Percentiles rank a stretch among this genome's conserved stretches.
These are phyloP conservation scores for Sturnira hondurensis DNA, from an alignment of 2,113 vertebrate genomes.

Conservation along the genomic window DNA sequence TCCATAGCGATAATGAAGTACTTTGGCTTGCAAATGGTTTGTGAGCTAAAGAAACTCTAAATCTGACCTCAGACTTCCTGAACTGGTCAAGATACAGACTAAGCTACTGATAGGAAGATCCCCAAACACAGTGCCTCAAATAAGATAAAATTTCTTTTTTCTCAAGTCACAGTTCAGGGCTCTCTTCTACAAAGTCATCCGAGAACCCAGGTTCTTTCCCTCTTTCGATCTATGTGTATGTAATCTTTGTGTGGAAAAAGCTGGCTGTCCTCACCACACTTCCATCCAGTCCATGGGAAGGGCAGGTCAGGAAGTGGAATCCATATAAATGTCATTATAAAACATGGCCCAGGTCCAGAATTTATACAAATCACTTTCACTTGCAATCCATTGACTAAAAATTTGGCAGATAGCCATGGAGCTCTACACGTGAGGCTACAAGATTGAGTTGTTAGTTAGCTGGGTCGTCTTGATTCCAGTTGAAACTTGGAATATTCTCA, in stretches of 20 bases:
- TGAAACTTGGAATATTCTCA: background rate
- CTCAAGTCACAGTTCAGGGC: background rate
- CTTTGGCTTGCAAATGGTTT: background rate
- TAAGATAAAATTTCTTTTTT: background rate
- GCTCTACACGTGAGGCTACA: background rate
- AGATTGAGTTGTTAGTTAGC: background rate
- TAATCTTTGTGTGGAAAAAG: background rate
- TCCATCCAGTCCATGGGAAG: background rate
- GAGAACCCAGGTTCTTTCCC: background rate
- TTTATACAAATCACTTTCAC: background rate
- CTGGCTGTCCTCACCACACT: rapidly evolving
- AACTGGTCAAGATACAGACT: background rate
- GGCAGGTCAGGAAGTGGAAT: background rate
- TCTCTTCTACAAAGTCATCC: background rate
- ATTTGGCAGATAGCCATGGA: background rate
- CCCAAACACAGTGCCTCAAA: background rate
- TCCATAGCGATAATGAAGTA: rapidly evolving
- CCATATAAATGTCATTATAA: background rate
- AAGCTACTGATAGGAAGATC: background rate
- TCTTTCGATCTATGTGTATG: background rate
- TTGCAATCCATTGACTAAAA: background rate
- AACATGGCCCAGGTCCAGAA: background rate
- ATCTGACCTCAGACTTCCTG: background rate
- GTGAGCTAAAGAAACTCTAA: background rate
- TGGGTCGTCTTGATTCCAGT: no score